Percentiles rank a stretch among this genome's conserved stretches.
Conservation (phyloP, 2,888 invertebrate genomes). For the Dasypolia templi region DNA sequence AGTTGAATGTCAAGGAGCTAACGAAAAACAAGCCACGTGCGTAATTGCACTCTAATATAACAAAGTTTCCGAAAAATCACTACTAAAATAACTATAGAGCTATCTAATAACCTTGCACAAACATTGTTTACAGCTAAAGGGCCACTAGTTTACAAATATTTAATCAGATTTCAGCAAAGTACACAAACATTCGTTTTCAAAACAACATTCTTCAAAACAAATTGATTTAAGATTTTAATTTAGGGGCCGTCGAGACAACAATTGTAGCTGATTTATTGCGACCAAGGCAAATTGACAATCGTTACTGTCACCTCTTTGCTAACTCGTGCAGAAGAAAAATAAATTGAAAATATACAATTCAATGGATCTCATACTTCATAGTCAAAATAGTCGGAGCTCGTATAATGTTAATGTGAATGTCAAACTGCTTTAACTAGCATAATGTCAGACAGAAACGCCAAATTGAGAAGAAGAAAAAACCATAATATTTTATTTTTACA, state of each 20-base stretch:
- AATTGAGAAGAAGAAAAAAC: constrained; percentile 11
- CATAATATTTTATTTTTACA: too few species aligned
- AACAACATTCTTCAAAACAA: constrained; percentile 49
- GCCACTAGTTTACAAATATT: neutral
- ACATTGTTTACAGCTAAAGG: neutral
- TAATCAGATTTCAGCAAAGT: constrained; percentile 10
- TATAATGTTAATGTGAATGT: neutral
- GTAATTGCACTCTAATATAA: too few species aligned
- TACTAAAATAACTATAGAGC: too few species aligned
- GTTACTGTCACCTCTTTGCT: neutral
- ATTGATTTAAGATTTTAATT: constrained; percentile 61
- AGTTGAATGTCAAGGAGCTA: too few species aligned
- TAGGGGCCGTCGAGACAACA: constrained; percentile 28
- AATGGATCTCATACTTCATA: too few species aligned
- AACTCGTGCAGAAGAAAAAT: neutral
- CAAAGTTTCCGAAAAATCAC: too few species aligned
- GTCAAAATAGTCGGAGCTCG: neutral
- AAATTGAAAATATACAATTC: neutral
- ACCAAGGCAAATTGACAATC: constrained; percentile 40
- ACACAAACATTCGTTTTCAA: constrained; percentile 15
- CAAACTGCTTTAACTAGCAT: neutral
- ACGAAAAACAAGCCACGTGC: too few species aligned
- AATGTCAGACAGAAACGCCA: too few species aligned
- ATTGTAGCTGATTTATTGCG: constrained; percentile 53
- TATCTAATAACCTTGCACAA: too few species aligned